Conservation (phyloP, 2,888 invertebrate species). For the Orthonychiurus folsomi region DNA sequence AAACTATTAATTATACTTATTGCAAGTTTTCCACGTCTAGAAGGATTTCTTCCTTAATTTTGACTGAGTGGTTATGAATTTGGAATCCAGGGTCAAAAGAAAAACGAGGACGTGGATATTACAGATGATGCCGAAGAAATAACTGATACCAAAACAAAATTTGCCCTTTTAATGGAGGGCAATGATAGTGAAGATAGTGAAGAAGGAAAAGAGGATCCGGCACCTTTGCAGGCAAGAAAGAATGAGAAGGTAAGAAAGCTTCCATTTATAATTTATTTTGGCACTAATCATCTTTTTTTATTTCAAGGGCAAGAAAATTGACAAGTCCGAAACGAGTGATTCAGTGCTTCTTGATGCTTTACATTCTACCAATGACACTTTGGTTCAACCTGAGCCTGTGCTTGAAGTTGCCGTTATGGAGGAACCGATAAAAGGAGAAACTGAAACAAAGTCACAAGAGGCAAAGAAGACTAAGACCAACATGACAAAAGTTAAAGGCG, state of each 20-base stretch:
- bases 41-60: background rate
- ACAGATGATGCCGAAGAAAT: constrained; percentile 4
- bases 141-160: background rate
- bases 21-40: constrained; percentile 6
- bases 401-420: constrained; percentile 16
- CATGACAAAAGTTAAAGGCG: background rate
- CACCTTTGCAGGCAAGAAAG: constrained; percentile 10
- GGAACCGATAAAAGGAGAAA: constrained; percentile 17
- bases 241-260: constrained; percentile 18
- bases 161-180: constrained; percentile 17
- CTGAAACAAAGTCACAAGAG: background rate
- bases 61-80: constrained; percentile 2
- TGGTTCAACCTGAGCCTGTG: too few species aligned
- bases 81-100: background rate
- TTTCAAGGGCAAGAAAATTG: too few species aligned
- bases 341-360: too few species aligned
- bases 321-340: too few species aligned
- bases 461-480: constrained; percentile 20
- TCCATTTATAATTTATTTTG: too few species aligned
- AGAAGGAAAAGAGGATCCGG: constrained; percentile 29
- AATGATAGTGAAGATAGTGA: constrained; percentile 27
- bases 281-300: too few species aligned
- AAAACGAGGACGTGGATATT: constrained; percentile 8
- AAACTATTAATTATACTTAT: too few species aligned
- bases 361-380: too few species aligned